phyloP scores from a whole-genome alignment of 2,113 vertebrate genomes.

The Sphyrna mokarran region DNA sequence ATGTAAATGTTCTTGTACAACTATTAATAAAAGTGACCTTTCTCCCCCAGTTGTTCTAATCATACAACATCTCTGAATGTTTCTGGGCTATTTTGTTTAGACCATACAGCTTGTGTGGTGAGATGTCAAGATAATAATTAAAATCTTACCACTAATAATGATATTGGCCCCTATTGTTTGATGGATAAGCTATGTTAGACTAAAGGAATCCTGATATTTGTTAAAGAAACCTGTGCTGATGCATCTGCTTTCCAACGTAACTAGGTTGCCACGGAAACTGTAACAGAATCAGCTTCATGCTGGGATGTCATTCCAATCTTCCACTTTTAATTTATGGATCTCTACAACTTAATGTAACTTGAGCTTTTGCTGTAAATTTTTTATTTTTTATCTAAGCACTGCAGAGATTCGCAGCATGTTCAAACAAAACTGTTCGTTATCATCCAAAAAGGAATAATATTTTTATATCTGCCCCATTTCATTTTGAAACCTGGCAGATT shows the following conservation, averaged over 20 bases:
- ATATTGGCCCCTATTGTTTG: neutral
- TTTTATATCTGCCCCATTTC: neutral
- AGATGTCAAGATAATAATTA: neutral
- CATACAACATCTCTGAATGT: neutral
- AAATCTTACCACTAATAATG: too few relatives aligned
- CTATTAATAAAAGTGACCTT: neutral
- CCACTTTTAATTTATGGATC: slow-evolving; percentile 22
- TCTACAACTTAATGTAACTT: neutral
- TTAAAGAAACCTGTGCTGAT: slow-evolving; percentile 1
- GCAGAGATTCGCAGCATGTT: neutral
- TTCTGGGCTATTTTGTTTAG: neutral
- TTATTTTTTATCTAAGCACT: neutral
- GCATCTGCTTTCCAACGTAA: neutral
- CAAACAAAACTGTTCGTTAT: neutral
- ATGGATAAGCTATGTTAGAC: neutral
- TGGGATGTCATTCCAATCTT: neutral
- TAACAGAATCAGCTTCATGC: neutral
- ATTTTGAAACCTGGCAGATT: neutral
- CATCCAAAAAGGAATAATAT: neutral
- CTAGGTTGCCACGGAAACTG: slow-evolving; percentile 14
- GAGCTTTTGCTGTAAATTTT: neutral
- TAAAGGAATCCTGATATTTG: slow-evolving; percentile 10
- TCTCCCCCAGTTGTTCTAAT: neutral
- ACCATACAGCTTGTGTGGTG: neutral
- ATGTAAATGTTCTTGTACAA: too few relatives aligned